Evolutionary conservation across 2,888 invertebrate genomes (phyloP).

Genomic region (Ceraclea dissimilis): DNA sequence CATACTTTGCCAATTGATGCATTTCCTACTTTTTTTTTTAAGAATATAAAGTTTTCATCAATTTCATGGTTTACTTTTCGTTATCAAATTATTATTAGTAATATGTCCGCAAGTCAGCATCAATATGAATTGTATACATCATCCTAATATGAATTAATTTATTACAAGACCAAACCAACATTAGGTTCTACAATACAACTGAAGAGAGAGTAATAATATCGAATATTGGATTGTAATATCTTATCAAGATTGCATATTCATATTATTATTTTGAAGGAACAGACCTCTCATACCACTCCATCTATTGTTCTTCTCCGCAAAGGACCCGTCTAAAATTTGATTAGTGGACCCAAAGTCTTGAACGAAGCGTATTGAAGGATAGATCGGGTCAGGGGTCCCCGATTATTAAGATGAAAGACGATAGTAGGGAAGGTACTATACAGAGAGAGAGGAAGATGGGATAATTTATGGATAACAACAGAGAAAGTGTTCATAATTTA

Average conservation of each 20-base stretch:
- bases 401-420: conserved; percentile 26
- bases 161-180: not conserved
- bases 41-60: too few relatives aligned
- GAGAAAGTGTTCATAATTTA: conserved; percentile 25
- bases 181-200: not conserved
- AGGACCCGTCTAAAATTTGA: conserved; percentile 14
- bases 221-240: too few relatives aligned
- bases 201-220: too few relatives aligned
- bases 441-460: conserved; percentile 14
- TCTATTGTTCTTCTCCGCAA: conserved; percentile 15
- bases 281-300: not conserved
- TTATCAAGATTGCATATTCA: conserved; percentile 1
- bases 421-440: conserved; percentile 16
- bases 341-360: conserved; percentile 13
- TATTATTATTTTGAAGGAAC: conserved; percentile 2
- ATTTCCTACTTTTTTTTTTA: too few relatives aligned
- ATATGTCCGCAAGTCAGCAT: too few relatives aligned
- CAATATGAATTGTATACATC: too few relatives aligned
- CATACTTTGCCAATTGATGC: too few relatives aligned
- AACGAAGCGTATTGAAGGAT: conserved; percentile 14
- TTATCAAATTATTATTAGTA: too few relatives aligned
- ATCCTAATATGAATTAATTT: too few relatives aligned
- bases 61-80: too few relatives aligned
- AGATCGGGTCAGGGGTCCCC: conserved; percentile 23
- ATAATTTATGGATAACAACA: conserved; percentile 26